phyloP scores from a whole-genome alignment of 2,797 vertebrate genomes.

The Pantherophis alleghaniensis region DNA sequence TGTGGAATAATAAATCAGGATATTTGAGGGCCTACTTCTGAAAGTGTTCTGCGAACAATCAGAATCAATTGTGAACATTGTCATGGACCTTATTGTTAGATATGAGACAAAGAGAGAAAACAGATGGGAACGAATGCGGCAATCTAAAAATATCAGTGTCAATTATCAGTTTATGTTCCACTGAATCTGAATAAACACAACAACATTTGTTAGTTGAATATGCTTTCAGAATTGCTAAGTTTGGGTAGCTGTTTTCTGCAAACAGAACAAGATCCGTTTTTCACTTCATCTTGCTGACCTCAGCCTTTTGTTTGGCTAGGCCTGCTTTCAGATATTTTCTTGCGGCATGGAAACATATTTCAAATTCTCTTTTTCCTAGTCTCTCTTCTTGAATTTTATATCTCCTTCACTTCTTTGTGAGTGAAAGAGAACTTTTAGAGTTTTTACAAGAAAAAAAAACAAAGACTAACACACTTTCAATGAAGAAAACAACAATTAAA shows the following conservation, averaged over 20 bases:
- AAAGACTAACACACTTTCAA: background rate
- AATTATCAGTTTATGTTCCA: background rate
- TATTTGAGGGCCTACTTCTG: constrained; percentile 31
- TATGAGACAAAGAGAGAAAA: constrained; percentile 12
- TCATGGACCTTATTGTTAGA: constrained; percentile 36
- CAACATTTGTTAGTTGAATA: background rate
- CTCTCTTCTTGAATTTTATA: background rate
- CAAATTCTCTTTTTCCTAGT: background rate
- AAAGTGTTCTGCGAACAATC: constrained; percentile 35
- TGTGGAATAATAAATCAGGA: constrained; percentile 27
- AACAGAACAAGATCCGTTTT: background rate
- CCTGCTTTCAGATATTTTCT: background rate
- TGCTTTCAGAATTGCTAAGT: background rate
- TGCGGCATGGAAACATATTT: background rate
- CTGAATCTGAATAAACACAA: constrained; percentile 30
- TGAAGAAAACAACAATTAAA: background rate
- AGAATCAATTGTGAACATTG: constrained; percentile 39
- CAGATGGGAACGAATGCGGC: constrained; percentile 37
- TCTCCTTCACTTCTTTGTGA: background rate
- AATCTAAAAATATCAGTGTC: constrained; percentile 24
- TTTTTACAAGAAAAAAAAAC: background rate
- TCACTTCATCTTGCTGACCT: background rate
- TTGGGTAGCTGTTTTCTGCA: background rate
- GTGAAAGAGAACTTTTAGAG: background rate
- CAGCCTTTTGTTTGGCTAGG: background rate